These are phyloP conservation scores for Drosophila ironensis DNA, from an alignment of 1,140 invertebrate species.

Conservation along the genomic window DNA sequence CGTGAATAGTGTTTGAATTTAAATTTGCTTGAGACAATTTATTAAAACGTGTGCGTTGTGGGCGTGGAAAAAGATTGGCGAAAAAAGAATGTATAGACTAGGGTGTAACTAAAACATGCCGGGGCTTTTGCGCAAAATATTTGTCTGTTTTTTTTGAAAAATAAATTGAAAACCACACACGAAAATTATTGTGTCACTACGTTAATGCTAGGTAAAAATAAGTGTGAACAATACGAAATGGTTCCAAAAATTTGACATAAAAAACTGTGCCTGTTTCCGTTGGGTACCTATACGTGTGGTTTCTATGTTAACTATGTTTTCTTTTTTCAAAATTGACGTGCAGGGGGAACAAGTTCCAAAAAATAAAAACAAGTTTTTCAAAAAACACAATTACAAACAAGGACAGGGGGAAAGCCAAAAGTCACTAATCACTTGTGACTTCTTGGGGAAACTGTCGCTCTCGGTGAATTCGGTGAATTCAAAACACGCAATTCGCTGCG, in stretches of 20 bases:
- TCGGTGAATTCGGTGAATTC: no score
- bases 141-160: slow-evolving; percentile 3
- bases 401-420: no score
- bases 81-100: neutral
- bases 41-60: slow-evolving; percentile 7
- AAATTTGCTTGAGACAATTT: slow-evolving; percentile 10
- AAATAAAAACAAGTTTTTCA: no score
- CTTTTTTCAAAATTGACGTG: no score
- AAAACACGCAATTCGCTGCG: no score
- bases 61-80: neutral
- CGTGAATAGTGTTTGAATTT: slow-evolving; percentile 5
- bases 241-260: slow-evolving; percentile 3
- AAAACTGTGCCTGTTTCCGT: neutral
- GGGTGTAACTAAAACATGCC: slow-evolving; percentile 45
- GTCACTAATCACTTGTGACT: no score
- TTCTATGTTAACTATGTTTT: no score
- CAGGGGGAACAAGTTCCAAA: no score
- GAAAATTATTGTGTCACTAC: slow-evolving; percentile 1
- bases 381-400: no score
- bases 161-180: slow-evolving; percentile 2
- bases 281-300: neutral
- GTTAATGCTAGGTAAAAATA: slow-evolving; percentile 13
- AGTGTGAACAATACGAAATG: neutral
- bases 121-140: slow-evolving; percentile 15
- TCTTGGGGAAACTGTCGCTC: no score